Evolutionary conservation across 2,113 vertebrate species (phyloP), one percentile per base, ranked within the genome.

Genomic region (Scatophagus argus): DNA sequence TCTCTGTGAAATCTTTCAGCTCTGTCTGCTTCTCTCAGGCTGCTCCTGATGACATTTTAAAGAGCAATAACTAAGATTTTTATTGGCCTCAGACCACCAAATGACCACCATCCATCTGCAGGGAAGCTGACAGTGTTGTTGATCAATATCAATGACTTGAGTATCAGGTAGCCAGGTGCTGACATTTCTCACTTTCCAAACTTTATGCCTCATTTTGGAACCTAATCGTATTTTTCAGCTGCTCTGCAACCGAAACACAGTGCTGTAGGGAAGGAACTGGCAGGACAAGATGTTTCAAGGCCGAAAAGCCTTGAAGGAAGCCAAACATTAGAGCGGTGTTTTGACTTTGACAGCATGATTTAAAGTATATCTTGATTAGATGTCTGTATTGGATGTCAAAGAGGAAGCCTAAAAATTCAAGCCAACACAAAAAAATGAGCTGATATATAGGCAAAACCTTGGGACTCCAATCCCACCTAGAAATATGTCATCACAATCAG

Each of bases 141-240:
- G 82, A 85, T 90, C 88, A 77, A 89, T 85, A 89, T 71, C 84
- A 70, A 43, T 68, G 86, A 85, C 72, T 78, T 29, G 11, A 83
- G 65, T 54, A 82, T 88, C 65, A 82, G 79, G 31, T 56, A 27
- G 27, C 58, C 74, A 38, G 71, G 54, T 78, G 63, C 76, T 86
- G 85, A 81, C 79, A 73, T 85, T 82, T 81, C 74, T 86, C 71
- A 72, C 79, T 64, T 77, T 82, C 52, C 23, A 66, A 84, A 76
- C 16, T 29, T 83, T 79, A 58, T 63, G 67, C 77, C 81, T 61
- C 43, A 19, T 73, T 78, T 85, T 84, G 63, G 46, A 83, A 54
- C 36, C 62, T 72, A 75, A 88, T 88, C 84, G 65, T 62, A 84
- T 71, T 84, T 84, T 80, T 89, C 46, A 71, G 49, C 55, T 23